A percentile compares a stretch with the other conserved stretches of the same genome.
phyloP scores from a whole-genome alignment of 2,113 vertebrate species.

The Caranx ignobilis region DNA sequence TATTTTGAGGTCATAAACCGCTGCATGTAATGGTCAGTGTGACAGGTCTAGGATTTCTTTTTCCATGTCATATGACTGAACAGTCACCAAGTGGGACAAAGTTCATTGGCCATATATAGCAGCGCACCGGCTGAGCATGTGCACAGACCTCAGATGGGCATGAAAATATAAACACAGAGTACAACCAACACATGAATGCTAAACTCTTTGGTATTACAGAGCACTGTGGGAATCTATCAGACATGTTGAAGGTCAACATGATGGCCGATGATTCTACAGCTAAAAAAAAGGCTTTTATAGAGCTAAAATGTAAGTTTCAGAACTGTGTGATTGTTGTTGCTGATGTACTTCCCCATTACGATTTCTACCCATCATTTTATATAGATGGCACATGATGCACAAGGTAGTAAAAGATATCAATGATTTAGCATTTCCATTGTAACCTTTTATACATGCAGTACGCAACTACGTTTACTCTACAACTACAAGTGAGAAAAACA shows the following conservation, averaged over 20 bases:
- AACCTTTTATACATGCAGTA: neutral
- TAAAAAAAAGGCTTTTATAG: neutral
- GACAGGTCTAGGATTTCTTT: slow-evolving; percentile 75
- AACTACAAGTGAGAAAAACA: neutral
- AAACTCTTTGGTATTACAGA: neutral
- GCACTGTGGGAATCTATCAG: neutral
- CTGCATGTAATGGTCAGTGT: slow-evolving; percentile 14
- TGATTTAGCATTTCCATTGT: neutral
- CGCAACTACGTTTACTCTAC: neutral
- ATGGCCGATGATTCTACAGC: neutral
- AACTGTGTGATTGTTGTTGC: neutral
- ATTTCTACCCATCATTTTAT: neutral
- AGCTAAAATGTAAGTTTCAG: neutral
- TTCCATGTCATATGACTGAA: slow-evolving; percentile 85
- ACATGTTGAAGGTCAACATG: slow-evolving; percentile 1
- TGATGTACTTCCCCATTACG: neutral
- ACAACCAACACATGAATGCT: slow-evolving; percentile 9
- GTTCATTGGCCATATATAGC: slow-evolving; percentile 85
- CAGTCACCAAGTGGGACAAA: slow-evolving; percentile 83
- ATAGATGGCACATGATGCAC: neutral
- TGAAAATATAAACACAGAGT: slow-evolving; percentile 79
- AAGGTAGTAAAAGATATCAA: neutral
- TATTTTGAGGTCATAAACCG: slow-evolving; percentile 44
- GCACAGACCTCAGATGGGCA: slow-evolving; percentile 50
- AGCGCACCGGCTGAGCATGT: slow-evolving; percentile 65